Percentiles rank a stretch among this genome's conserved stretches.
Evolutionary conservation across 2,113 vertebrate genomes (phyloP).

Genomic region (Orycteropus afer): DNA sequence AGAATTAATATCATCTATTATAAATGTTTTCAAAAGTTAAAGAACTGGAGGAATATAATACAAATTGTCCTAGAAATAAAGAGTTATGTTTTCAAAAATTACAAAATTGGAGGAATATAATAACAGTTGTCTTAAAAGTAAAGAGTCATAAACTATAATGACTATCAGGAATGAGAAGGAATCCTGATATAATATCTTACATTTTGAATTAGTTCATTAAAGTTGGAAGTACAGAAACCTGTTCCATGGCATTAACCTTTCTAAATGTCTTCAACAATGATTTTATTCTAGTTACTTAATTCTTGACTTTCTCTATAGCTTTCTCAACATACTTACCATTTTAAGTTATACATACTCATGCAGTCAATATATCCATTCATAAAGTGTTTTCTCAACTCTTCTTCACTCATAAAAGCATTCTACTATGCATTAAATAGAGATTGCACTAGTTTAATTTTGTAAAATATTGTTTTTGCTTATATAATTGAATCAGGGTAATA

Average conservation of each 20-base stretch:
- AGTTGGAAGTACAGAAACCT: no score
- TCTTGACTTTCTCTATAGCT: not conserved
- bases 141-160: no score
- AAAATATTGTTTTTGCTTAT: not conserved
- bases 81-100: no score
- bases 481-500: no score
- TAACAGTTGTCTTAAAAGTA: no score
- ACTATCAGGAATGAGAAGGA: not conserved
- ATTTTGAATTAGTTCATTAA: not conserved
- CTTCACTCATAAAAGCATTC: not conserved
- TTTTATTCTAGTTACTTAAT: not conserved
- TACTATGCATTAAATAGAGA: not conserved
- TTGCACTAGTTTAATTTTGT: not conserved
- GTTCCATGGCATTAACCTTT: not conserved
- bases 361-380: not conserved
- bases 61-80: not conserved
- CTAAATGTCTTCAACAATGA: not conserved
- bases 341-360: not conserved
- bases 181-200: not conserved
- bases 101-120: no score
- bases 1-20: not conserved
- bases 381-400: not conserved
- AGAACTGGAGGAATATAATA: not conserved
- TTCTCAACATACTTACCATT: not conserved
- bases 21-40: not conserved